A percentile compares a stretch with the other conserved stretches of the same genome.
Conservation (phyloP, 1,140 invertebrate genomes). For the Pogonomyrmex barbatus region DNA sequence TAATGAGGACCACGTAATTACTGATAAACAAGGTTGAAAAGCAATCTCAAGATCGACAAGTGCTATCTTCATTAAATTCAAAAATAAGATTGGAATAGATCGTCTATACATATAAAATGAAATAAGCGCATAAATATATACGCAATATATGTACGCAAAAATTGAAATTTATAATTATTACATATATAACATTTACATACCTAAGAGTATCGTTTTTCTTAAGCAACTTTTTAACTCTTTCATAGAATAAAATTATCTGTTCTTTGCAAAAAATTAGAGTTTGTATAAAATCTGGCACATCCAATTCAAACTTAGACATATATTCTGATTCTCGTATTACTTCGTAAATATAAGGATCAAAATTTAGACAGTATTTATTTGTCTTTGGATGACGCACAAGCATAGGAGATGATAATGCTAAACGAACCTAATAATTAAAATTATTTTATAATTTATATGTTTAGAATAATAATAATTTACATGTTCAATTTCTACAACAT, state of each 20-base stretch:
- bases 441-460: background rate
- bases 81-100: conserved; percentile 88
- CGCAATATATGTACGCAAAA: conserved; percentile 1
- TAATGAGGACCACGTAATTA: conserved; percentile 93
- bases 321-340: conserved; percentile 91
- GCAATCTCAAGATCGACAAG: conserved; percentile 89
- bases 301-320: conserved; percentile 89
- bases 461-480: conserved; percentile 42
- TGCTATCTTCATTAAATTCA: conserved; percentile 90
- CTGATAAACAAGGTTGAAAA: conserved; percentile 92
- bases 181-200: conserved; percentile 65
- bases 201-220: conserved; percentile 87
- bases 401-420: conserved; percentile 88
- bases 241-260: conserved; percentile 88
- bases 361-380: conserved; percentile 89
- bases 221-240: conserved; percentile 87
- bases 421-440: conserved; percentile 85
- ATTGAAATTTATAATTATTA: background rate
- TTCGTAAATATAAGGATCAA: conserved; percentile 90
- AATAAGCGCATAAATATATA: conserved; percentile 47
- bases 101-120: background rate
- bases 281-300: conserved; percentile 89
- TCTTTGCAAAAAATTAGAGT: conserved; percentile 89
- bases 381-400: conserved; percentile 87
- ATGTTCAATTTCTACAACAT: conserved; percentile 29